These are phyloP conservation scores for Prionailurus bengalensis DNA, from an alignment of 2,113 vertebrate species.

Conservation along the genomic window DNA sequence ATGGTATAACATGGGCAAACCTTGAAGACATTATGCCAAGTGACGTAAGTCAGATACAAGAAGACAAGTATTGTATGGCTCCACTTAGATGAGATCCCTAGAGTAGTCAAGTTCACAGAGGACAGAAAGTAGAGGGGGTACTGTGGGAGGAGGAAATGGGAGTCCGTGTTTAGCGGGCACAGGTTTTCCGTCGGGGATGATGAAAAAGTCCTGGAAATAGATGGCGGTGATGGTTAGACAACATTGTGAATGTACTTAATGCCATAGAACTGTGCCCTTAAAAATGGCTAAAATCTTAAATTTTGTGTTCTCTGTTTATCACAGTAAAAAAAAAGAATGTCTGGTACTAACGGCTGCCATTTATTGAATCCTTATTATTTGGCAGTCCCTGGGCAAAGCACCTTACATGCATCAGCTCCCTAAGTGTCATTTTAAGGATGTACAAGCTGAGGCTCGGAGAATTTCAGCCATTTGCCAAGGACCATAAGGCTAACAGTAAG, in stretches of 20 bases:
- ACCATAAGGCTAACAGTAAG: background rate
- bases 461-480: background rate
- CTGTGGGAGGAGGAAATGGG: no score
- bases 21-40: background rate
- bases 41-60: background rate
- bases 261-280: background rate
- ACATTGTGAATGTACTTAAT: background rate
- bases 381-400: no score
- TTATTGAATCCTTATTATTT: background rate
- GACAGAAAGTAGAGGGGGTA: background rate
- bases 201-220: background rate
- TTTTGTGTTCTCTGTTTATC: background rate
- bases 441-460: background rate
- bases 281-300: background rate
- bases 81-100: no score
- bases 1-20: rapidly evolving
- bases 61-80: background rate
- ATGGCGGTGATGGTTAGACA: rapidly evolving
- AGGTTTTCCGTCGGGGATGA: background rate
- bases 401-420: background rate
- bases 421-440: background rate
- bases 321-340: background rate
- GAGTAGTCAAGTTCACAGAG: background rate
- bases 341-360: background rate
- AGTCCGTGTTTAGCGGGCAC: rapidly evolving